Evolutionary conservation across 2,797 vertebrate genomes (phyloP).

Genomic region (Chaenodraco wilsoni): DNA sequence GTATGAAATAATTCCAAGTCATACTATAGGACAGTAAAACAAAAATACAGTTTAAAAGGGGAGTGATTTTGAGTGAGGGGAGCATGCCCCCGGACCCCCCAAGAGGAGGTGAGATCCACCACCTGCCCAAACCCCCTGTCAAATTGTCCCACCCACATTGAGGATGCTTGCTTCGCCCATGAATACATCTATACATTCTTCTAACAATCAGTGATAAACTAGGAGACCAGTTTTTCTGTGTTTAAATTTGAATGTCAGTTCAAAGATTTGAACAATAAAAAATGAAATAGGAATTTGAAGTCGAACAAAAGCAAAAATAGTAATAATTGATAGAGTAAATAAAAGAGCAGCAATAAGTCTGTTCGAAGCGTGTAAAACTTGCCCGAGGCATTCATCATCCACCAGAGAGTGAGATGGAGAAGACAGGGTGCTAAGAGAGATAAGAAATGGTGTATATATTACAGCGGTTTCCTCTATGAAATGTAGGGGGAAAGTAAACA

Average conservation of each 20-base stretch:
- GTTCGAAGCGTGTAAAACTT: slow-evolving; percentile 12
- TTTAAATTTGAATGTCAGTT: slow-evolving; percentile 25
- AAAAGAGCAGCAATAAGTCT: slow-evolving; percentile 19
- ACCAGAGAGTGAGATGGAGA: slow-evolving; percentile 21
- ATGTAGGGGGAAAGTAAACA: slow-evolving; percentile 12
- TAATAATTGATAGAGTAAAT: slow-evolving; percentile 20
- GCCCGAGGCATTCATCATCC: slow-evolving; percentile 15
- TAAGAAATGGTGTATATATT: background rate
- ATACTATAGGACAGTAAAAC: no score
- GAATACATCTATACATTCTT: no score
- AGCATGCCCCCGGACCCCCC: no score
- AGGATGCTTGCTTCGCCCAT: no score
- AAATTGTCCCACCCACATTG: no score
- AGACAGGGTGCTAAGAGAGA: slow-evolving; percentile 17
- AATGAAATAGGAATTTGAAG: background rate
- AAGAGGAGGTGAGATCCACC: no score
- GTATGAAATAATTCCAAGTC: no score
- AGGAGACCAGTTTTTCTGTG: background rate
- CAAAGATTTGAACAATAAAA: slow-evolving; percentile 10
- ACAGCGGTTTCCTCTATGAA: slow-evolving; percentile 3
- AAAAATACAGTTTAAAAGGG: no score
- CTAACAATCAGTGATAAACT: slow-evolving; percentile 2
- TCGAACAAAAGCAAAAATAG: slow-evolving; percentile 17
- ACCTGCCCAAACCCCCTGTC: no score
- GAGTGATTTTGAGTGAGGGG: no score